A percentile compares a stretch with the other conserved stretches of the same genome.
phyloP scores from a whole-genome alignment of 2,888 invertebrate species.

The Diploptera punctata region DNA sequence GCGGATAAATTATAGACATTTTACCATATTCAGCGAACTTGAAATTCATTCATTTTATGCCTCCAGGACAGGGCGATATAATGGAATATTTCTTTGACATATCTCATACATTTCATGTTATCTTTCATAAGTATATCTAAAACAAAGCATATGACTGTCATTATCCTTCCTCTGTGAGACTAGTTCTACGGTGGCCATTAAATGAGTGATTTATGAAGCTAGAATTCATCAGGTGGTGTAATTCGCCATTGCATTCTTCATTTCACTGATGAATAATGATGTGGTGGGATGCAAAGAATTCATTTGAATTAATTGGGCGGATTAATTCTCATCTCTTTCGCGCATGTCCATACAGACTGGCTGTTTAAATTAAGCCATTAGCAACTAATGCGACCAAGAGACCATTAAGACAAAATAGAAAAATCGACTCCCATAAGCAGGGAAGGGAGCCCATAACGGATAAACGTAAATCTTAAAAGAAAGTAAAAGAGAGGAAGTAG shows the following conservation, averaged over 20 bases:
- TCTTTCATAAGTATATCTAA: too few relatives aligned
- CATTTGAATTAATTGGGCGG: constrained; percentile 10
- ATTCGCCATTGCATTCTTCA: neutral
- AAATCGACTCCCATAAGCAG: neutral
- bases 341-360: neutral
- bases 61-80: too few relatives aligned
- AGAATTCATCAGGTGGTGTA: neutral
- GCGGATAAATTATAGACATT: too few relatives aligned
- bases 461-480: constrained; percentile 1
- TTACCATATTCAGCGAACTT: too few relatives aligned
- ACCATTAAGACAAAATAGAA: neutral
- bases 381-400: neutral
- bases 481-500: neutral
- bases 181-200: too few relatives aligned
- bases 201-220: neutral
- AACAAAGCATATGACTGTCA: too few relatives aligned
- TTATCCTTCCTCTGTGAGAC: too few relatives aligned
- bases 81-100: too few relatives aligned
- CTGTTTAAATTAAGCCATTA: neutral
- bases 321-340: neutral
- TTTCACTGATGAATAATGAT: constrained; percentile 2
- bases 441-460: neutral
- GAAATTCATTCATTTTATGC: too few relatives aligned
- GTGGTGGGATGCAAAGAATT: constrained; percentile 2
- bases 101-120: too few relatives aligned